Evolutionary conservation across 2,888 invertebrate species (phyloP), one percentile per base, ranked within the genome.

Genomic region (Trichopoda pennipes): DNA sequence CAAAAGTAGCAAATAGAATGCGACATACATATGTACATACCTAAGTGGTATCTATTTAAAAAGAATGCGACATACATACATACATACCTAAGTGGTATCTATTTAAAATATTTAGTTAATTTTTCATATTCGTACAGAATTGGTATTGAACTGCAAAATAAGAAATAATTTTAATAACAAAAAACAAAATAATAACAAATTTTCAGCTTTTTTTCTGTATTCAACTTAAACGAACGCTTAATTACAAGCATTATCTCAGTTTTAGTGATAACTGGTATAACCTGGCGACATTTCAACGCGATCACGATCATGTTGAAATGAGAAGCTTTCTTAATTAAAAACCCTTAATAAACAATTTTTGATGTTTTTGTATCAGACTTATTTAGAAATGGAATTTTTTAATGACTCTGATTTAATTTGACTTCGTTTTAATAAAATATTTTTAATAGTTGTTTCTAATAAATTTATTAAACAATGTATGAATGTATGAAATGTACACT

Each of bases 1-100:
- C 42, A 61, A 56, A 72, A 49, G 32, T 16, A 69, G 63, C 47
- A 72, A 66, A 58, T 56, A 16, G 56, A 75, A 70, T 79, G 75
- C 61, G 79, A 74, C 73, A 73, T 17, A 47, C 17, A 1, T 17
- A 47, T 8, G n/a, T n/a, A n/a, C n/a, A n/a, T n/a, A n/a, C n/a
- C n/a, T n/a, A n/a, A n/a, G n/a, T n/a, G n/a, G n/a, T n/a, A n/a
- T n/a, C n/a, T n/a, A n/a, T n/a, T n/a, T n/a, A 72, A 66, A 58
- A 51, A 16, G 56, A 75, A 70, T 79, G 75, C 61, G 79, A 74
- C 73, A 73, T 17, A 47, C 17, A 1, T 17, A 47, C n/a, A n/a
- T n/a, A n/a, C n/a, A n/a, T n/a, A n/a, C n/a, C n/a, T n/a, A n/a
- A n/a, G n/a, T n/a, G n/a, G n/a, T 8, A 47, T 6, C 14, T 63